Evolutionary conservation across 2,797 vertebrate species (phyloP), one percentile per base, ranked within the genome.

Genomic region (Galago senegalensis): DNA sequence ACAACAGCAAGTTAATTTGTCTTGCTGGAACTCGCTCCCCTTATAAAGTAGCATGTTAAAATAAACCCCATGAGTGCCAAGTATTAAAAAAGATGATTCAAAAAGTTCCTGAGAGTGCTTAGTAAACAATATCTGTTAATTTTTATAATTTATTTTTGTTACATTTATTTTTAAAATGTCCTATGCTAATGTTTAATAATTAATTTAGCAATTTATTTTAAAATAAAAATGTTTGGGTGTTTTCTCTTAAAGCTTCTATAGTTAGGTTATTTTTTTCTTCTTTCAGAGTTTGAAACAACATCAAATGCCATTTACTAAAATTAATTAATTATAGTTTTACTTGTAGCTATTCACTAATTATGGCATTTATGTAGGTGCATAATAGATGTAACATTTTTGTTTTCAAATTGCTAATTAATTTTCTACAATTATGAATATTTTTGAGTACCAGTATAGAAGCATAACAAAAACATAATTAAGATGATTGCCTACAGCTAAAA

Each of bases 341-440:
- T 49, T 61, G n/a, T 60, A 85, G 13, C 21, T 40, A 3, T 85
- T 92, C 56, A 75, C 46, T 85, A 92, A 82, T 75, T 84, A 80
- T 37, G 79, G 43, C 58, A 91, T 49, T 82, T 72, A 63, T 58
- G 87, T 72, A 72, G 25, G 27, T 23, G 2, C 49, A 21, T 82
- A 79, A 49, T 25, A 18, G 20, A 80, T 20, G 21, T 53, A 65
- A 73, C 90, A 34, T 27, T 31, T 53, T 69, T 80, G 21, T 72
- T 94, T 83, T 58, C 49, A 75, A 85, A 53, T 60, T 73, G 60
- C 20, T 91, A 84, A 80, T 69, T 89, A 81, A 92, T 73, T 89
- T 85, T 80, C 37, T 17, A 92, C 37, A 58, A 81, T 80, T 65
- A 31, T 29, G 49, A 86, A 73, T 65, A 31, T 49, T 88, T 49